Conservation (phyloP, 1,140 invertebrate genomes). For the Heliothis subflexa region DNA sequence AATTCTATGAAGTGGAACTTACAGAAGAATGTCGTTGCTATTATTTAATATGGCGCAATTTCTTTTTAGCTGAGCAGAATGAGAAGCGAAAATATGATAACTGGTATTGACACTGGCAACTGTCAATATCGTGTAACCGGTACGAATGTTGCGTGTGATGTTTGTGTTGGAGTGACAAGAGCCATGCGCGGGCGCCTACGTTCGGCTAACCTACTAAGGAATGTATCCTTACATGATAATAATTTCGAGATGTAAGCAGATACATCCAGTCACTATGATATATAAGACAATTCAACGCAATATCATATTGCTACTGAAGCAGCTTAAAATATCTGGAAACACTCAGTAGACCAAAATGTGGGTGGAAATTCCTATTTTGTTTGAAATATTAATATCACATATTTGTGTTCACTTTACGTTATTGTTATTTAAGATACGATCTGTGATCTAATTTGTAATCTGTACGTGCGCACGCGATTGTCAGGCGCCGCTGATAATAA, state of each 20-base stretch:
- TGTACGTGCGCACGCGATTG: constrained; percentile 31
- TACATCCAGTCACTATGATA: neutral
- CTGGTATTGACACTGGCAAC: too few relatives aligned
- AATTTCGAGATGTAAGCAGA: neutral
- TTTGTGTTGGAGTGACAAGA: constrained; percentile 7
- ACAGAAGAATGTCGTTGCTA: constrained; percentile 14
- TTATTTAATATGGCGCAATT: constrained; percentile 30
- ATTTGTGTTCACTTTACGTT: constrained; percentile 13
- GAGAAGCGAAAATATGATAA: too few relatives aligned
- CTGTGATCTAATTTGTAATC: constrained; percentile 32
- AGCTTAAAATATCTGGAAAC: constrained; percentile 8
- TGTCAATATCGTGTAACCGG: constrained; percentile 2
- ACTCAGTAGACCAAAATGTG: neutral
- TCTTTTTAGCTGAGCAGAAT: constrained; percentile 3
- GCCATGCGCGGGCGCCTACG: neutral
- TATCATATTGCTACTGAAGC: neutral
- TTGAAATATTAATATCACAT: neutral
- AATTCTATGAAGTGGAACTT: neutral
- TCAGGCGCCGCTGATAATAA: constrained; percentile 16
- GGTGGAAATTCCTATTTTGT: neutral
- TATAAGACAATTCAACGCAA: neutral
- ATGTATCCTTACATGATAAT: neutral
- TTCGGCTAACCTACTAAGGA: neutral
- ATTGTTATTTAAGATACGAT: constrained; percentile 30
- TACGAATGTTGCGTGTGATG: constrained; percentile 30